Conservation (phyloP, 2,888 invertebrate genomes). For the Sminthurinus aureus region DNA sequence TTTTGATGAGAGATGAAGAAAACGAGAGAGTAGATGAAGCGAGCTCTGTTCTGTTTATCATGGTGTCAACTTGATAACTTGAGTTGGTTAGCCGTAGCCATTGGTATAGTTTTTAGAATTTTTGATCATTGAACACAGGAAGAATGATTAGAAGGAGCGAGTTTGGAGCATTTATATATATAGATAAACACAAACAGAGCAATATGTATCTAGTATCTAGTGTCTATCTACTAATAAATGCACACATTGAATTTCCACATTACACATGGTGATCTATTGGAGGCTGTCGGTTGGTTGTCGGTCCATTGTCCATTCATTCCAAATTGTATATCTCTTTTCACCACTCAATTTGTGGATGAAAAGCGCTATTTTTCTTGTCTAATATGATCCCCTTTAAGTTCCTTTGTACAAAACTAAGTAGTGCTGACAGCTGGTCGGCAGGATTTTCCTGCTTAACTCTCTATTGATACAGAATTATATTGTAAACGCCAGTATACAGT, state of each 20-base stretch:
- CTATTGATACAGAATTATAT: conserved; percentile 4
- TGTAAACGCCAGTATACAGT: background rate
- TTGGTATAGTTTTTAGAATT: conserved; percentile 31
- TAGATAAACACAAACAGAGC: too few relatives aligned
- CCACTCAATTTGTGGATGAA: conserved; percentile 57
- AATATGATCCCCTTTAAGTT: conserved; percentile 55
- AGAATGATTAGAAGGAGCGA: background rate
- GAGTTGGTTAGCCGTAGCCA: conserved; percentile 23
- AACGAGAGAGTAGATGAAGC: background rate
- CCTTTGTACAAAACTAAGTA: conserved; percentile 50
- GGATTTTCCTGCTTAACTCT: conserved; percentile 42
- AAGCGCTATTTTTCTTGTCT: conserved; percentile 54
- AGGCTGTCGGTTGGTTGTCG: background rate
- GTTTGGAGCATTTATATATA: too few relatives aligned
- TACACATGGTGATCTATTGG: too few relatives aligned
- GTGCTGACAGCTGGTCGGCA: conserved; percentile 59
- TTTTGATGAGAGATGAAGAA: background rate
- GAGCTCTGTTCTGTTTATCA: background rate
- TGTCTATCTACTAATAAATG: too few relatives aligned
- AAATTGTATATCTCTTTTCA: conserved; percentile 54
- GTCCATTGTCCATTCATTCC: conserved; percentile 36
- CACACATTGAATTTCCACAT: too few relatives aligned
- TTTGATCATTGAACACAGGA: background rate
- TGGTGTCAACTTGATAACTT: too few relatives aligned
- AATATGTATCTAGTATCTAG: background rate